These are phyloP conservation scores for Octodon degus DNA, from an alignment of 2,113 vertebrate species.

Conservation along the genomic window DNA sequence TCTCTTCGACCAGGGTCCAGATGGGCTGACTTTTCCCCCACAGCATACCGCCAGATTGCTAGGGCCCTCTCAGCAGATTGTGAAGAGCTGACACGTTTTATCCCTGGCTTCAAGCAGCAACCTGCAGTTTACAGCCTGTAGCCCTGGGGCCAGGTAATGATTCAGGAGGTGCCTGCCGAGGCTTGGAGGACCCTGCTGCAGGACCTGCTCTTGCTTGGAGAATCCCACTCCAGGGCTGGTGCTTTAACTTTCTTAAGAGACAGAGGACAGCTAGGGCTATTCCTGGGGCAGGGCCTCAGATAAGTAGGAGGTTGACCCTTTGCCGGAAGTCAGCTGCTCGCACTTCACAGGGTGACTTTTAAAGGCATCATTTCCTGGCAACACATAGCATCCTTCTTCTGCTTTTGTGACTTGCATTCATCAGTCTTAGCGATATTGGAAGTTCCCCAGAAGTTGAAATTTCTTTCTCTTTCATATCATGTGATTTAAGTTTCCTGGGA, in stretches of 20 bases:
- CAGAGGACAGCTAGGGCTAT: neutral
- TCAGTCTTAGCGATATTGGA: neutral
- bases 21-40: neutral
- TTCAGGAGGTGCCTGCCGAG: neutral
- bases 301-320: neutral
- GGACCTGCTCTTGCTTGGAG: neutral
- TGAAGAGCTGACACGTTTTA: neutral
- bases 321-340: neutral
- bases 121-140: neutral
- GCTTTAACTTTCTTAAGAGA: neutral
- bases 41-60: neutral
- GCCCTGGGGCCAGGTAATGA: neutral
- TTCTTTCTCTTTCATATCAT: neutral
- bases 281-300: neutral
- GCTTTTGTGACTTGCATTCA: neutral
- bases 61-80: conserved; percentile 17
- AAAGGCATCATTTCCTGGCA: neutral
- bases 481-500: conserved; percentile 42
- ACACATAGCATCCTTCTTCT: neutral
- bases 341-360: neutral
- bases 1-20: neutral
- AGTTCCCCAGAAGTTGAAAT: conserved; percentile 5
- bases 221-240: neutral
- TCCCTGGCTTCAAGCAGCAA: neutral
- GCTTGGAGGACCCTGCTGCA: neutral